Base-by-base conservation (phyloP, 2,888 invertebrate genomes). In the Eurytoma adleriae region DNA sequence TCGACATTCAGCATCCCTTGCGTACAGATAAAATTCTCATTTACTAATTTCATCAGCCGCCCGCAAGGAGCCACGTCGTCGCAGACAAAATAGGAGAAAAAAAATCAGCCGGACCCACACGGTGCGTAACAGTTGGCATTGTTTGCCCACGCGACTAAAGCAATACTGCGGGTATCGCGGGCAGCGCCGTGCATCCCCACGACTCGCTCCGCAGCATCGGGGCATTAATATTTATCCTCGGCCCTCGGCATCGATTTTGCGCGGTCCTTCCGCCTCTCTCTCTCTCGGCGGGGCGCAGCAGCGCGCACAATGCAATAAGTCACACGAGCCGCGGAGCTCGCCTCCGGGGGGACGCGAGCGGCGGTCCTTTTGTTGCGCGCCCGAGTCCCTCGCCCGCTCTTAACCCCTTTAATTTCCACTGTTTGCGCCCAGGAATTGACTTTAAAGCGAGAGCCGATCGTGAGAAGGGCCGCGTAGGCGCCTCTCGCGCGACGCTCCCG, bases 351-450 rank as follows among this genome's bases (percentile, higher is more conserved):
- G 24, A 10, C 10, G 24, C 24, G 24, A 1, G 24, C 24, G 24
- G 24, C 4, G 30, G 4, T 57, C 24, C 27, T 52, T 62, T 61
- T 61, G 61, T 52, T 52, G 13, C 7, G 10, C 40, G 40, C 40
- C 5, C 40, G 7, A 40, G 61, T 27, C 61, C 27, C 61, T 52
- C 52, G 61, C 61, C 50, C 24, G 18, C 27, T 13, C n/a, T 62
- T 50, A 61, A 72, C 59, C 71, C 61, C 52, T 72, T 68, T 54
- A 68, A 54, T 68, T 68, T 68, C 54, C 68, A 68, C 27, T 52
- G 52, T 61, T 70, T 57, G 70, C 40, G 12, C 30, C 27, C 72
- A 18, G 16, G 40, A 61, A 20, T 71, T 59, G 71, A 71, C 50
- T 71, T 71, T 66, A 18, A 48, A 48, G 40, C 40, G 40, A 10